phyloP scores from a whole-genome alignment of 2,888 invertebrate genomes.

The Pachycephus smyrnensis region DNA sequence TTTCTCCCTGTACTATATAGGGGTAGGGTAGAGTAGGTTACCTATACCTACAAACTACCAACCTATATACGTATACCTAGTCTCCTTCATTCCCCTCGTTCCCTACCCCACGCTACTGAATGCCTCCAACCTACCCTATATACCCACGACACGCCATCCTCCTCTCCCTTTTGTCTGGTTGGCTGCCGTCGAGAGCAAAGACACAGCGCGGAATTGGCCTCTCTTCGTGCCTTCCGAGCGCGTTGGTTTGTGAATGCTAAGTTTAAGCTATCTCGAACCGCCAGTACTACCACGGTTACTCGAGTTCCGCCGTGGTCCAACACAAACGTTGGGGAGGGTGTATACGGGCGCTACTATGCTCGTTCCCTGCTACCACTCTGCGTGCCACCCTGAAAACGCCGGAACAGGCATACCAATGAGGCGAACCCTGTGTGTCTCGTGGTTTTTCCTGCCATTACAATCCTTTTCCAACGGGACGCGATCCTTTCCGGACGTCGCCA shows the following conservation, averaged over 20 bases:
- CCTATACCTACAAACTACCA: background rate
- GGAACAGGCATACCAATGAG: slow-evolving; percentile 58
- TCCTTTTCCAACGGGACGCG: background rate
- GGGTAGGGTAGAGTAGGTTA: background rate
- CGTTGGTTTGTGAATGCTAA: slow-evolving; percentile 60
- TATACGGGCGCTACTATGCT: slow-evolving; percentile 12
- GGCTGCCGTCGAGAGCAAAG: slow-evolving; percentile 44
- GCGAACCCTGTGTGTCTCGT: slow-evolving; percentile 28
- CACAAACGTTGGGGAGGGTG: slow-evolving; percentile 8
- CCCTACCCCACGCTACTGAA: background rate
- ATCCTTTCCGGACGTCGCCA: background rate
- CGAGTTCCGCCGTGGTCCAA: slow-evolving; percentile 36
- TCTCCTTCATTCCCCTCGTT: background rate
- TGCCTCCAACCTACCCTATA: slow-evolving; percentile 14
- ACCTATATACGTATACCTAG: background rate
- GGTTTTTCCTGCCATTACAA: slow-evolving; percentile 33
- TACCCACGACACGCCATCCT: slow-evolving; percentile 21
- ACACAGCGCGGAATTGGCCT: slow-evolving; percentile 49
- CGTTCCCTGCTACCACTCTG: slow-evolving; percentile 29
- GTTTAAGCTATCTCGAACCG: slow-evolving; percentile 52
- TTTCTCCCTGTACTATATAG: slow-evolving; percentile 24
- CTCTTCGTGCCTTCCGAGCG: slow-evolving; percentile 32
- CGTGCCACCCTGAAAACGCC: slow-evolving; percentile 38
- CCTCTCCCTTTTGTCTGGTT: slow-evolving; percentile 45
- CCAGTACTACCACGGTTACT: slow-evolving; percentile 16